Evolutionary conservation across 1,140 invertebrate species (phyloP), one percentile per base, ranked within the genome.

Genomic region (Eufriesea mexicana): DNA sequence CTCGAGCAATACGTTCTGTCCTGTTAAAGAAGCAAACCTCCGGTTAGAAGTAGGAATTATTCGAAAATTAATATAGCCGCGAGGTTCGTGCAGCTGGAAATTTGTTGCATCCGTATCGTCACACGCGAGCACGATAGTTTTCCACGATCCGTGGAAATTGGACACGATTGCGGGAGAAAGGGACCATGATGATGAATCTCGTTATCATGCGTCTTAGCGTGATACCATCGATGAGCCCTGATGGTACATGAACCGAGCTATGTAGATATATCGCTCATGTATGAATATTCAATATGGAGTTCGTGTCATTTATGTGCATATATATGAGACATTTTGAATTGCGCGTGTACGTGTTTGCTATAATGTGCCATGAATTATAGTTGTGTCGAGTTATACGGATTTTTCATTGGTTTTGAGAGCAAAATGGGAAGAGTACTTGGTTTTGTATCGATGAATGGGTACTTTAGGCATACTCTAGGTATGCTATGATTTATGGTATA

Each of bases 1-100:
- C 51, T 7, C 28, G 54, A 72, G 23, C 28, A 49, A 5, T 35
- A 35, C 49, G 25, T 54, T 54, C 49, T 20, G 20, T 54, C 28
- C 25, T 23, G 49, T 28, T 35, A 42, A 35, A 20, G 35, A 72
- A 35, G 28, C 51, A 23, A 55, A 57, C 54, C 7, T 73, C 1
- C 35, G 4, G 23, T 73, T 45, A n/a, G 54, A 54, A n/a, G 18
- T 57, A 42, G 14, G 14, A 73, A 57, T 25, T 71, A 66, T 62
- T 71, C 68, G 49, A 10, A 25, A 71, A 54, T 73, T 73, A 73
- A 73, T 45, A 73, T 57, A 73, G n/a, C 54, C 54, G 71, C 54
- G 54, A 72, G 18, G 51, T 12, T 42, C 51, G 28, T 9, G 23
- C 71, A 55, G 35, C 23, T 73, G 28, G 35, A 57, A 73, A 57